These are phyloP conservation scores for Saccostrea glomerata DNA, from an alignment of 1,140 invertebrate species.

Conservation along the genomic window DNA sequence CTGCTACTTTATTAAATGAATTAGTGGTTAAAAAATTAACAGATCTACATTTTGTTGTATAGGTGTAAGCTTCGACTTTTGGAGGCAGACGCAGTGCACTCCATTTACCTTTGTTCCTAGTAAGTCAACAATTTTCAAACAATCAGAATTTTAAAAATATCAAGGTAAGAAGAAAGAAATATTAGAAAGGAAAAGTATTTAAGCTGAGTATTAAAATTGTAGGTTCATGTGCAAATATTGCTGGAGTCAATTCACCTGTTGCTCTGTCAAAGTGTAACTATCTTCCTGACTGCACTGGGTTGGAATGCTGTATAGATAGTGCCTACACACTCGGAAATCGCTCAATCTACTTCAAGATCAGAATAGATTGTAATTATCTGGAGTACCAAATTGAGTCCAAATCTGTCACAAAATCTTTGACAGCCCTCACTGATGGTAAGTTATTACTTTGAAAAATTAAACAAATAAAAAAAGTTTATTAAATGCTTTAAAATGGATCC, in stretches of 20 bases:
- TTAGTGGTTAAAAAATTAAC: no score
- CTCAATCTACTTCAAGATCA: conserved; percentile 45
- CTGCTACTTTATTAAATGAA: no score
- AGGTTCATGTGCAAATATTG: background rate
- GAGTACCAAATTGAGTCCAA: conserved; percentile 25
- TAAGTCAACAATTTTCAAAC: background rate
- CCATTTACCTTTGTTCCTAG: background rate
- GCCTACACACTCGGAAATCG: conserved; percentile 48
- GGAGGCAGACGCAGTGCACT: conserved; percentile 31
- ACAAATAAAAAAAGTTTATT: no score
- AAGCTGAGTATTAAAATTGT: background rate
- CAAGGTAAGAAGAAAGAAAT: background rate
- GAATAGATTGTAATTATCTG: conserved; percentile 48
- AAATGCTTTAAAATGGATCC: no score
- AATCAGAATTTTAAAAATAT: background rate
- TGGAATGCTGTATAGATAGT: conserved; percentile 57
- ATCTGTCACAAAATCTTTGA: background rate
- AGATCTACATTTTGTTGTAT: background rate
- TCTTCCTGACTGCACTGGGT: conserved; percentile 49
- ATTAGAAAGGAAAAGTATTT: background rate
- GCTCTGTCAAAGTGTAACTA: conserved; percentile 48
- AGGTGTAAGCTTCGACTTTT: conserved; percentile 48
- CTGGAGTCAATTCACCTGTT: conserved; percentile 36
- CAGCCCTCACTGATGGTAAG: conserved; percentile 9
- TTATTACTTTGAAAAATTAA: background rate